A percentile compares a stretch with the other conserved stretches of the same genome.
Conservation (phyloP, 92 coral and sea anemone species). For the Anthopleura xanthogrammica region DNA sequence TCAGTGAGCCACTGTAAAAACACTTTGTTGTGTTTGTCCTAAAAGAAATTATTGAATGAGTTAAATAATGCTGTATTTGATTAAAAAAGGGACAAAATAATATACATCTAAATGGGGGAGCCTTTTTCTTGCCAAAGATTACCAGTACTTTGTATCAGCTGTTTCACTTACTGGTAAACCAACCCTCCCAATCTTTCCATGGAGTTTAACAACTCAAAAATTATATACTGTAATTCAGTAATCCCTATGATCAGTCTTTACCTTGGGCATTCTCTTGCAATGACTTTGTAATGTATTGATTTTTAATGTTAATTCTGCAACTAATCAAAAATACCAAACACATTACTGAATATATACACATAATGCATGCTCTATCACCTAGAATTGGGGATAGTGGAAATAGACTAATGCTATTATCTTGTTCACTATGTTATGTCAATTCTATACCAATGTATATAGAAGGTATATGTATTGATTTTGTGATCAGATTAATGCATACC, state of each 20-base stretch:
- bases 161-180: no score
- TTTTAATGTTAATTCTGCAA: conserved; percentile 76
- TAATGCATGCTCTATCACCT: no score
- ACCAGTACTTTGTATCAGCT: no score
- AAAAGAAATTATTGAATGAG: neutral
- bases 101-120: no score
- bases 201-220: neutral
- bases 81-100: neutral
- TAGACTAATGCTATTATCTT: no score
- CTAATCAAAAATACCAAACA: conserved; percentile 27
- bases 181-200: no score
- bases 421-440: no score
- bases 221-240: neutral
- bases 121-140: no score
- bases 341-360: neutral
- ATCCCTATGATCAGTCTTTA: conserved; percentile 3
- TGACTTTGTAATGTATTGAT: conserved; percentile 66
- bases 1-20: conserved; percentile 77
- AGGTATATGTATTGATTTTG: neutral
- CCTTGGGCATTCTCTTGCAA: conserved; percentile 59
- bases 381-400: no score
- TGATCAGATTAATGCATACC: conserved; percentile 25
- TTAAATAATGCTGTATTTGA: neutral
- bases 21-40: conserved; percentile 93
- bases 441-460: neutral